Base-by-base conservation (phyloP, 1,140 invertebrate genomes). In the Homalodisca vitripennis region DNA sequence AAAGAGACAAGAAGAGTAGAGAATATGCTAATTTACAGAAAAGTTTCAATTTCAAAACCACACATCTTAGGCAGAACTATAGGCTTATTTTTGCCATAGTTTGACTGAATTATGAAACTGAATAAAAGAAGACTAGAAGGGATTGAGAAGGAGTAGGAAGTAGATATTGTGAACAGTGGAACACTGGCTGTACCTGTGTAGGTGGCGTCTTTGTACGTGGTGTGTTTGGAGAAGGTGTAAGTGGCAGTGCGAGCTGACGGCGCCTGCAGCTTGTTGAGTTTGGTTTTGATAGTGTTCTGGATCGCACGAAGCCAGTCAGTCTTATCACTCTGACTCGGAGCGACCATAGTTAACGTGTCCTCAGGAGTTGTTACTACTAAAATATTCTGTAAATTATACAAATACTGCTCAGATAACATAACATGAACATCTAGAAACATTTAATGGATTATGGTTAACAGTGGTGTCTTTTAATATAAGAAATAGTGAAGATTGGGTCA, bases 231-330 rank as follows among this genome's bases (percentile, higher is more conserved):
- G 78, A 93, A 96, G 3, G 84, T 84, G 73, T 92, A 90, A 26
- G 81, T 84, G 1, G 90, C 90, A 51, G 85, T 88, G 53, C 93
- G 83, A 6, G 86, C 81, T 32, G 86, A 79, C 0, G 92, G 90
- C n/a, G 90, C 86, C 84, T 74, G 72, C 73, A 78, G 77, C 68
- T 85, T 86, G 20, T 84, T 84, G 41, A 88, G 78, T 41, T 80
- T 80, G 10, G 74, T 77, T 76, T 87, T 87, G 53, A 92, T 89
- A 34, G 84, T 85, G 68, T 80, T 82, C 76, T 89, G 88, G 3
- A 91, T 77, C 48, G 83, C 81, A 74, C 89, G 85, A 14, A 92
- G 79, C 93, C 93, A 96, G 73, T 93, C 89, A 30, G 87, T 87
- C 78, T 92, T 92, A 66, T 89, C 87, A 57, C 86, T 82, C 53